These are phyloP conservation scores for Lacerta agilis DNA, from an alignment of 2,797 vertebrate species.

Conservation along the genomic window DNA sequence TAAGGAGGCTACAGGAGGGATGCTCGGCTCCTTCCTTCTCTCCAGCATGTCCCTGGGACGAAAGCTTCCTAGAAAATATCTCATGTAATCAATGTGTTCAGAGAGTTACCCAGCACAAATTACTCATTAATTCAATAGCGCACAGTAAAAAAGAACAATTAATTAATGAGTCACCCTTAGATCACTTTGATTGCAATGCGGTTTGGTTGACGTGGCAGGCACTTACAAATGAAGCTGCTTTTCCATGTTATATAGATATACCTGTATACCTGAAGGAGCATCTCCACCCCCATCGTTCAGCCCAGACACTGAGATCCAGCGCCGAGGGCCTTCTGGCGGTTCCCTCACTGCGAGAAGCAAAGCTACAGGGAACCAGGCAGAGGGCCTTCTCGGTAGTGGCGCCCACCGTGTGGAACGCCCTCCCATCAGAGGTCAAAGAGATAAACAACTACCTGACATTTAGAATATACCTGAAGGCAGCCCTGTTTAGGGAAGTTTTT, in stretches of 20 bases:
- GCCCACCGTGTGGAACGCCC: no score
- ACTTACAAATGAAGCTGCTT: conserved; percentile 74
- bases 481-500: no score
- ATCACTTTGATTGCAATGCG: conserved; percentile 79
- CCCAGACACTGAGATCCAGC: no score
- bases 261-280: no score
- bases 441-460: no score
- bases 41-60: conserved; percentile 69
- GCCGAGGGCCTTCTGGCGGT: no score
- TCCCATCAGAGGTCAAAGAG: no score
- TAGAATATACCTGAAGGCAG: no score
- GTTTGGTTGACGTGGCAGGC: conserved; percentile 69
- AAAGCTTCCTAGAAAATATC: conserved; percentile 77
- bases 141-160: conserved; percentile 85
- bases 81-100: conserved; percentile 80
- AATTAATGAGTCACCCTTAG: conserved; percentile 83
- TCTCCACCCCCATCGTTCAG: no score
- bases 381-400: no score
- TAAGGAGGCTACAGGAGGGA: conserved; percentile 68
- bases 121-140: conserved; percentile 87
- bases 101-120: conserved; percentile 84
- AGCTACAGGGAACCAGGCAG: no score
- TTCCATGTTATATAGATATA: conserved; percentile 46
- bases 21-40: conserved; percentile 60
- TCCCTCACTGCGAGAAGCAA: no score